These are phyloP conservation scores for Ptilodon capucinus DNA, from an alignment of 2,888 invertebrate species.

Conservation along the genomic window DNA sequence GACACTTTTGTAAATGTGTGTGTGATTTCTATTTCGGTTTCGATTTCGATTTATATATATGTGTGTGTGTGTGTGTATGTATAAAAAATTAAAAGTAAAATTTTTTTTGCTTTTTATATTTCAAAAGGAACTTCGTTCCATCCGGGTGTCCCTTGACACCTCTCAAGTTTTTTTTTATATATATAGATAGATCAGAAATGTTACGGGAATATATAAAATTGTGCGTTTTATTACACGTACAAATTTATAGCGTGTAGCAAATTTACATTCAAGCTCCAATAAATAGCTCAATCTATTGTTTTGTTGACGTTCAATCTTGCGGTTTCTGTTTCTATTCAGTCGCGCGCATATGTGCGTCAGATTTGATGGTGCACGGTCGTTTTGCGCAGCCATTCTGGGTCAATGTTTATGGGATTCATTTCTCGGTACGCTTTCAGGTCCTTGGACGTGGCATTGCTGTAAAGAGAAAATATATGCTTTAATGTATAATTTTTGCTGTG, in stretches of 20 bases:
- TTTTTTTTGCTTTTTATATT: no score
- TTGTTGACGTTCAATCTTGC: conserved; percentile 26
- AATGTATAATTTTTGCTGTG: no score
- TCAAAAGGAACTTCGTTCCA: no score
- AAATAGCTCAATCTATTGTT: conserved; percentile 15
- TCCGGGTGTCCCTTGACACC: no score
- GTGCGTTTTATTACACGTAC: background rate
- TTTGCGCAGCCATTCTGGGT: background rate
- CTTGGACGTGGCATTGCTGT: background rate
- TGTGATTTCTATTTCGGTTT: no score
- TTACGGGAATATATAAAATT: no score
- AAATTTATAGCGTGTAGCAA: background rate
- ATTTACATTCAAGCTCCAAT: conserved; percentile 9
- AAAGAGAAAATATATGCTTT: background rate
- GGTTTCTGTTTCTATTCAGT: conserved; percentile 18
- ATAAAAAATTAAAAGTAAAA: no score
- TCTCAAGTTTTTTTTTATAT: no score
- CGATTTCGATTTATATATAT: no score
- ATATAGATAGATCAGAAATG: no score
- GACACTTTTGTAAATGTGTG: no score
- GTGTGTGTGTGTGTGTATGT: no score
- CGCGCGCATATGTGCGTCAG: conserved; percentile 1
- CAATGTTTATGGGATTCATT: background rate
- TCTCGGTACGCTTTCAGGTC: background rate
- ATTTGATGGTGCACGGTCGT: conserved; percentile 14